Conservation (phyloP, 2,888 invertebrate genomes). For the Drosophila robusta region DNA sequence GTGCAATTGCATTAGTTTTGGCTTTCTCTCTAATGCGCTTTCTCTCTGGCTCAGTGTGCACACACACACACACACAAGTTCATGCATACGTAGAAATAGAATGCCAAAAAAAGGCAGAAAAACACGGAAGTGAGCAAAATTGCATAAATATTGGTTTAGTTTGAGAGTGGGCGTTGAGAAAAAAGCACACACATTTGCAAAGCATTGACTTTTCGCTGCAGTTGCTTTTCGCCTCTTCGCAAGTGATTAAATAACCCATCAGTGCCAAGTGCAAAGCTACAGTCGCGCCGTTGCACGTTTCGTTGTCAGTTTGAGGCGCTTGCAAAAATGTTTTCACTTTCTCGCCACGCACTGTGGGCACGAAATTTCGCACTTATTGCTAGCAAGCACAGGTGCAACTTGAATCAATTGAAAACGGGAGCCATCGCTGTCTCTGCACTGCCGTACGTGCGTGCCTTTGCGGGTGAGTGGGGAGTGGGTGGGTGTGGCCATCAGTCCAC, state of each 20-base stretch:
- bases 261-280: constrained; percentile 54
- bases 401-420: constrained; percentile 41
- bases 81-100: constrained; percentile 49
- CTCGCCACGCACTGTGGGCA: constrained; percentile 68
- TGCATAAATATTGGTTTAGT: constrained; percentile 61
- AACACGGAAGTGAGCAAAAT: constrained; percentile 65
- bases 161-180: constrained; percentile 27
- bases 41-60: constrained; percentile 53
- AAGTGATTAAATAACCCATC: constrained; percentile 69
- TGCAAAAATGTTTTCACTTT: constrained; percentile 79
- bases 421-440: constrained; percentile 37
- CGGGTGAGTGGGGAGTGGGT: constrained; percentile 53
- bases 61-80: constrained; percentile 16
- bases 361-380: constrained; percentile 62
- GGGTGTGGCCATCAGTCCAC: constrained; percentile 22
- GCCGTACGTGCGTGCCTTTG: constrained; percentile 49
- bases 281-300: constrained; percentile 30
- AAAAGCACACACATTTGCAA: constrained; percentile 26
- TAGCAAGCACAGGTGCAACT: constrained; percentile 37
- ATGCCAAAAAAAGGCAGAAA: constrained; percentile 43
- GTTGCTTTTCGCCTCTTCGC: constrained; percentile 31
- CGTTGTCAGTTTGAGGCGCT: constrained; percentile 61
- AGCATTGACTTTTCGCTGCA: constrained; percentile 66
- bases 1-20: constrained; percentile 48
- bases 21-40: constrained; percentile 74